phyloP scores from a whole-genome alignment of 2,113 vertebrate species.

The Hydropotes inermis region DNA sequence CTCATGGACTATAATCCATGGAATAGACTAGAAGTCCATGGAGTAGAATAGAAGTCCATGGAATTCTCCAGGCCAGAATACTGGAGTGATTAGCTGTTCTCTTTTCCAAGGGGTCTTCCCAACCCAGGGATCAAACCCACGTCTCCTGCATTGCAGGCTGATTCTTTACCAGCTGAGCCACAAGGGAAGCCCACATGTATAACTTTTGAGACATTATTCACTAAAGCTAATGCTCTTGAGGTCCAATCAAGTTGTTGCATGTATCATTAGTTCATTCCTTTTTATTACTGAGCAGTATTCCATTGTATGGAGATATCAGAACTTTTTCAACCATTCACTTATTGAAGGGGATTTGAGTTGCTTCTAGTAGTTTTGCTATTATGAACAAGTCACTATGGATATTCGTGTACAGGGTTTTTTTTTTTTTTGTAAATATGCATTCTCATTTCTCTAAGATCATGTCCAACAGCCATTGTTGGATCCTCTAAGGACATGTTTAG shows the following conservation, averaged over 20 bases:
- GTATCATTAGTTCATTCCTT: background rate
- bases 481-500: background rate
- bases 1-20: background rate
- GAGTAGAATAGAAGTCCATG: background rate
- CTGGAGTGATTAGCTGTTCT: background rate
- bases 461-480: background rate
- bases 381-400: background rate
- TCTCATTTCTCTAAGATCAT: slow-evolving; percentile 26
- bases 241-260: background rate
- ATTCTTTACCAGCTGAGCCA: background rate
- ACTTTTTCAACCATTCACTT: background rate
- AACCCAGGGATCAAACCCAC: background rate
- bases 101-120: background rate
- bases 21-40: too few relatives aligned
- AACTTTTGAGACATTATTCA: slow-evolving; percentile 16
- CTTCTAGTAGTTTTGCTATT: slow-evolving; percentile 12
- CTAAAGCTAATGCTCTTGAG: background rate
- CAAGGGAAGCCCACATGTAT: background rate
- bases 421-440: background rate
- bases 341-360: background rate
- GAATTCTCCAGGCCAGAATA: background rate
- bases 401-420: background rate
- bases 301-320: background rate
- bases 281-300: slow-evolving; percentile 10
- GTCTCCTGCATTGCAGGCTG: background rate